Evolutionary conservation across 2,797 vertebrate species (phyloP), one percentile per base, ranked within the genome.

Genomic region (Zenarchopterus dispar): DNA sequence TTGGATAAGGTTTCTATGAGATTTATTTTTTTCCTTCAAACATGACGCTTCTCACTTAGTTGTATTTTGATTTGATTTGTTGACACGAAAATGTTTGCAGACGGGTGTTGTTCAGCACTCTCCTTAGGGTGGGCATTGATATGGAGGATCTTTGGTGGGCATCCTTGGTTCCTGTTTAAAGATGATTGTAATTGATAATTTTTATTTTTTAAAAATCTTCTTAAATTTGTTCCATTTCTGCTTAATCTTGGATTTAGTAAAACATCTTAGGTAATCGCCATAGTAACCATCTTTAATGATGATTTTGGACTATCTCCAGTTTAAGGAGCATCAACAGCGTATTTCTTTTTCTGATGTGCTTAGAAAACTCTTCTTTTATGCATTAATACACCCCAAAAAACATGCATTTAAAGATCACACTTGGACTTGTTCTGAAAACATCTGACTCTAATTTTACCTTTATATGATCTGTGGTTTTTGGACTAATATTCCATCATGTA

Each of bases 381-480:
- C 3, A 2, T 19, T 15, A 52, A 58, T 23, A 64, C 18, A 52
- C n/a, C 24, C 50, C 19, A 36, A 63, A 17, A 59, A 64, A 58
- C 33, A 52, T 18, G 26, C 24, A n/a, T 48, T 56, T 58, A 43
- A 58, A 44, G 43, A 33, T 71, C 43, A 64, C 6, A 3, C 24
- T 3, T 26, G 24, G 24, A 26, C 24, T 26, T 26, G 24, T 26
- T 26, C 31, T 33, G 31, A 33, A 33, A 5, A 0, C 36, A 42
- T 47, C 18, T 24, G 33, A 24, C 9, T 48, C 28, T 41, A 17
- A 42, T 47, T 52, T 48, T 33, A 47, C 28, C 21, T 46, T 58
- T 44, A 36, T 15, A 54, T 24, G n/a, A 56, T 48, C 8, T 19
- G 8, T 8, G 76, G 69, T 64, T 74, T 64, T 68, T 70, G 41